Conservation (phyloP, 2,888 invertebrate genomes). For the Netelia melanura region DNA sequence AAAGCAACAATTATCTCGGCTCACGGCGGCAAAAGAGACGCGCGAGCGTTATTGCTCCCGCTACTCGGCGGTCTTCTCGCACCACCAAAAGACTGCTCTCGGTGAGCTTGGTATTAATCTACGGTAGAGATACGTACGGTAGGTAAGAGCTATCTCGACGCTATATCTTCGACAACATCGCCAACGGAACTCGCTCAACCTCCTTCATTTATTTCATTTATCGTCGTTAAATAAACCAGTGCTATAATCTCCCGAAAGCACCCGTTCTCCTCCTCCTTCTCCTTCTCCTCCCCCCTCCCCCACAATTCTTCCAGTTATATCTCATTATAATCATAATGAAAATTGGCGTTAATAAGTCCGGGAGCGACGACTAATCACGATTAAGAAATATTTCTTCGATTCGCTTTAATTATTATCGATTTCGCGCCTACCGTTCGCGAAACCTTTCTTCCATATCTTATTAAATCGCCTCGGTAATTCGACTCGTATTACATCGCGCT, state of each 20-base stretch:
- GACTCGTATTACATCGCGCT: slow-evolving; percentile 24
- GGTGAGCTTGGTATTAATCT: slow-evolving; percentile 40
- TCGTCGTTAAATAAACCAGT: slow-evolving; percentile 64
- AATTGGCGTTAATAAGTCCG: slow-evolving; percentile 67
- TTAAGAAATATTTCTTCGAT: slow-evolving; percentile 59
- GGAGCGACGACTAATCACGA: slow-evolving; percentile 64
- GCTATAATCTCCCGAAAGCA: slow-evolving; percentile 51
- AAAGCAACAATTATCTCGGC: slow-evolving; percentile 68
- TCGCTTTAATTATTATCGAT: slow-evolving; percentile 33
- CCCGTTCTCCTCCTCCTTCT: neutral
- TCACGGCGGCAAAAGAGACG: slow-evolving; percentile 60
- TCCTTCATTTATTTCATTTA: slow-evolving; percentile 56
- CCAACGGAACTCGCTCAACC: slow-evolving; percentile 40
- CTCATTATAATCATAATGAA: slow-evolving; percentile 62
- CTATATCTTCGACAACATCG: slow-evolving; percentile 56
- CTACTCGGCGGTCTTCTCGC: slow-evolving; percentile 39
- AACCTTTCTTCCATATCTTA: slow-evolving; percentile 39
- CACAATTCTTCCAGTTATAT: neutral
- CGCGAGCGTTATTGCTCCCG: slow-evolving; percentile 54
- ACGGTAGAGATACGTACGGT: neutral
- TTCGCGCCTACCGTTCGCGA: neutral
- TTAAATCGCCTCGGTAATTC: slow-evolving; percentile 57
- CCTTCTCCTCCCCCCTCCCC: neutral
- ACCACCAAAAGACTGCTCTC: slow-evolving; percentile 41
- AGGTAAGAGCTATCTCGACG: slow-evolving; percentile 40